phyloP scores from a whole-genome alignment of 2,797 vertebrate species.

The Chloroceryle inda region DNA sequence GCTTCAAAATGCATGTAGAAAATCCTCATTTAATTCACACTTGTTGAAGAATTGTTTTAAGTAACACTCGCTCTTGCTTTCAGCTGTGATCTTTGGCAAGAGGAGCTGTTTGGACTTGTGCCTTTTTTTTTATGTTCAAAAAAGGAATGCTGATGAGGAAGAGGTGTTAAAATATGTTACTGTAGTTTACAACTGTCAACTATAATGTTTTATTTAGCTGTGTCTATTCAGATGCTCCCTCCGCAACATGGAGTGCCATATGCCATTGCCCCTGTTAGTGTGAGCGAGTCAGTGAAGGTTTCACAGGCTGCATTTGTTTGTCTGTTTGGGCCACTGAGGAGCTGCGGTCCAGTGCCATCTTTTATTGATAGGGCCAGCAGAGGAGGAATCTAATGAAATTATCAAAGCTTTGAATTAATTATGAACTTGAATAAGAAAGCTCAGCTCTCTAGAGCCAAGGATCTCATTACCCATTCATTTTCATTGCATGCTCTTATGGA shows the following conservation, averaged over 20 bases:
- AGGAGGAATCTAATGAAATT: conserved; percentile 96
- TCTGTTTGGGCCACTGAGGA: conserved; percentile 79
- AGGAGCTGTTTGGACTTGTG: conserved; percentile 54
- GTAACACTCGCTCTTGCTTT: background rate
- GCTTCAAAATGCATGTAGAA: background rate
- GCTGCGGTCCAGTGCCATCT: conserved; percentile 90
- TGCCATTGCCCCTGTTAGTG: conserved; percentile 82
- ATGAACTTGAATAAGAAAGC: conserved; percentile 97
- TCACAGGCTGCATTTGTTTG: conserved; percentile 64
- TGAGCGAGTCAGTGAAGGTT: conserved; percentile 72
- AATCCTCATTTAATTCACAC: conserved; percentile 17
- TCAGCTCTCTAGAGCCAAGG: conserved; percentile 91
- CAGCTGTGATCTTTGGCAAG: conserved; percentile 31
- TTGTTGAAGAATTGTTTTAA: conserved; percentile 46
- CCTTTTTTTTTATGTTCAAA: conserved; percentile 72
- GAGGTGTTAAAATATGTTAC: conserved; percentile 75
- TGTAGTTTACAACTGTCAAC: conserved; percentile 79
- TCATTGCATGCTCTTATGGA: conserved; percentile 90
- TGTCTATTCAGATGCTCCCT: conserved; percentile 72
- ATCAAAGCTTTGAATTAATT: conserved; percentile 99
- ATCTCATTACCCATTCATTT: conserved; percentile 97
- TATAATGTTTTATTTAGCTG: conserved; percentile 89
- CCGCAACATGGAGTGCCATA: conserved; percentile 84
- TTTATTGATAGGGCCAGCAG: conserved; percentile 95
- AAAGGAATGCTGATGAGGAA: conserved; percentile 79